A percentile compares a stretch with the other conserved stretches of the same genome.
Evolutionary conservation across 2,113 vertebrate genomes (phyloP).

Genomic region (Oenanthe melanoleuca): DNA sequence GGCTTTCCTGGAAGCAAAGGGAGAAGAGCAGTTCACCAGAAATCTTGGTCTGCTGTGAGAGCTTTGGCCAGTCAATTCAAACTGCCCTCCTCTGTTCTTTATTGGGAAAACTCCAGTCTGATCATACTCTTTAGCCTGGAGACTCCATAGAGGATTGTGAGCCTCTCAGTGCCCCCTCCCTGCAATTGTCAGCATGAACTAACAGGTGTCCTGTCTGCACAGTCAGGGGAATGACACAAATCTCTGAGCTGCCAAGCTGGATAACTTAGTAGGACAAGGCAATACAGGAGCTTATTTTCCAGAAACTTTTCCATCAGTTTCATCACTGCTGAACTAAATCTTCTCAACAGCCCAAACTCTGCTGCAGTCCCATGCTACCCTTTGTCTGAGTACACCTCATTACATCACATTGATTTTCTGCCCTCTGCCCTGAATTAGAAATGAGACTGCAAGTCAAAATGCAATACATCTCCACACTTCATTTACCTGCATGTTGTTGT

Average conservation of each 20-base stretch:
- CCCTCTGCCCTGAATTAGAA: background rate
- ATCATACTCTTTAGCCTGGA: background rate
- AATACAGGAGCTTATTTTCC: background rate
- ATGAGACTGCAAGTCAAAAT: background rate
- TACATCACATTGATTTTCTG: background rate
- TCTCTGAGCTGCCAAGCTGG: background rate
- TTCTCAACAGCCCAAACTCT: background rate
- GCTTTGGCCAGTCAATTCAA: background rate
- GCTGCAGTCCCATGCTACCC: background rate
- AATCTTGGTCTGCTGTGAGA: background rate
- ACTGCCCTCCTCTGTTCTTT: background rate
- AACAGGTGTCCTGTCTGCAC: background rate
- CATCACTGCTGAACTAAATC: background rate
- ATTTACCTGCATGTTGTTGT: background rate
- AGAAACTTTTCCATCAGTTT: background rate
- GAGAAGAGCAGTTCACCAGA: background rate
- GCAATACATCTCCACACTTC: background rate
- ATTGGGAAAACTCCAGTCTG: background rate
- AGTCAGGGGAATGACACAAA: background rate
- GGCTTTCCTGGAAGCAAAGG: background rate
- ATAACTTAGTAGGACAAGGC: background rate
- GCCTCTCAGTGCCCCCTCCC: fast-evolving
- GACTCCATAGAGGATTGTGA: background rate
- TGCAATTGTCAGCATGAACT: background rate
- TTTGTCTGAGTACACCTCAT: background rate